These are phyloP conservation scores for Oenanthe melanoleuca DNA, from an alignment of 2,113 vertebrate species.

Conservation along the genomic window DNA sequence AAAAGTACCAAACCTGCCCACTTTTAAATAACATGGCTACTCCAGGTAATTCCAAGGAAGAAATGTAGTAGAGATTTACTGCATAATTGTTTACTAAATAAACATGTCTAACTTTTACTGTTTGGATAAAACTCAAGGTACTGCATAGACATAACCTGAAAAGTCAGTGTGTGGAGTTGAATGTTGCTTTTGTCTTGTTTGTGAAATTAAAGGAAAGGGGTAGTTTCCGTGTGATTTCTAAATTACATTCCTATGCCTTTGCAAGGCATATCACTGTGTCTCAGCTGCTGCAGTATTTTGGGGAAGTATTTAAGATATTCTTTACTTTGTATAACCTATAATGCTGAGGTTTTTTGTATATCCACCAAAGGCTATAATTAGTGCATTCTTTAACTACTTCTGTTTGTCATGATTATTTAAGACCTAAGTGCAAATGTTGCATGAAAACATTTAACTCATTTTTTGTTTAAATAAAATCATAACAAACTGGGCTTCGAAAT, in stretches of 20 bases:
- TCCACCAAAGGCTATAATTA: constrained; percentile 46
- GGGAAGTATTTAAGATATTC: constrained; percentile 69
- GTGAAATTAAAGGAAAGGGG: constrained; percentile 74
- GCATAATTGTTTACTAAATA: constrained; percentile 89
- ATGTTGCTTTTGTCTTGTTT: constrained; percentile 78
- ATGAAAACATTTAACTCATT: constrained; percentile 65
- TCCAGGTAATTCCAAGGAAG: constrained; percentile 76
- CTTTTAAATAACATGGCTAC: constrained; percentile 93
- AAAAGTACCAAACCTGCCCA: constrained; percentile 99
- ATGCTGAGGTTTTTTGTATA: constrained; percentile 71
- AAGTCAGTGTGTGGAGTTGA: constrained; percentile 71
- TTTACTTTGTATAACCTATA: constrained; percentile 78
- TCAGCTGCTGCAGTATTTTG: constrained; percentile 83
- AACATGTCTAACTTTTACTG: constrained; percentile 75
- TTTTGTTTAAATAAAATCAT: constrained; percentile 75
- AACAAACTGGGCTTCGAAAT: constrained; percentile 63
- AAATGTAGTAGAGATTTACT: constrained; percentile 80
- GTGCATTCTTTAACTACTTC: constrained; percentile 58
- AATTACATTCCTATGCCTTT: constrained; percentile 84
- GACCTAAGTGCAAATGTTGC: constrained; percentile 65
- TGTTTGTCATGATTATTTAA: constrained; percentile 72
- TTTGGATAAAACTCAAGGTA: constrained; percentile 84
- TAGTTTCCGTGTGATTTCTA: constrained; percentile 80
- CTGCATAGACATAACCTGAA: constrained; percentile 75
- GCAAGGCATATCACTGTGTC: constrained; percentile 76